phyloP scores from a whole-genome alignment of 2,113 vertebrate genomes.

The Nothoprocta pentlandii region DNA sequence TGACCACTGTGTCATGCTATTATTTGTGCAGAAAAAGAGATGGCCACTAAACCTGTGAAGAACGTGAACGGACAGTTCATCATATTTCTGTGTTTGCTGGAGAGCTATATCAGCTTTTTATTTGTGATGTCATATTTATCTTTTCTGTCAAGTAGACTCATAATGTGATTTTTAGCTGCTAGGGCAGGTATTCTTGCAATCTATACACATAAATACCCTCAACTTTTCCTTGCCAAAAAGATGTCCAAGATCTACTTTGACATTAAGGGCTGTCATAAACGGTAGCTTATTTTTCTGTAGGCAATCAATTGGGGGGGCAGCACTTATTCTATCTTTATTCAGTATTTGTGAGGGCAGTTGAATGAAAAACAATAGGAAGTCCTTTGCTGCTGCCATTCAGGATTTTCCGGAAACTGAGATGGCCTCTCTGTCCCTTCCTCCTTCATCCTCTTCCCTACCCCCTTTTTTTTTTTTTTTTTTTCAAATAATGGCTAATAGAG shows the following conservation, averaged over 20 bases:
- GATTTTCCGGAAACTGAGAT: neutral
- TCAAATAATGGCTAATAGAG: neutral
- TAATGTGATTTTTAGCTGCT: neutral
- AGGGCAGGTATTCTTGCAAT: neutral
- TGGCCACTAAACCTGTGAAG: neutral
- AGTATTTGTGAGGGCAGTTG: neutral
- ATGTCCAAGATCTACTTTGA: neutral
- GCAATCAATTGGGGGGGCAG: neutral
- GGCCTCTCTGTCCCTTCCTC: too few relatives aligned
- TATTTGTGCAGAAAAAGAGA: neutral
- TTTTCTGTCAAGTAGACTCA: neutral
- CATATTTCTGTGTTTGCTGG: neutral
- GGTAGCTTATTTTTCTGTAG: neutral
- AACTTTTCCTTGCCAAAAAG: neutral
- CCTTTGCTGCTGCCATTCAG: neutral
- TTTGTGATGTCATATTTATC: neutral
- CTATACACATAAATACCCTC: neutral
- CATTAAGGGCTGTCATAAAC: neutral
- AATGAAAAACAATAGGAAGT: neutral
- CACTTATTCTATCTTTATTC: neutral
- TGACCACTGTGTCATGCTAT: neutral
- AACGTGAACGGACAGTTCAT: neutral
- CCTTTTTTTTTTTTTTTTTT: neutral
- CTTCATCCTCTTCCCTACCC: too few relatives aligned
- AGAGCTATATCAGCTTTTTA: neutral